Conservation (phyloP, 2,797 vertebrate genomes). For the Aselliscus stoliczkanus region DNA sequence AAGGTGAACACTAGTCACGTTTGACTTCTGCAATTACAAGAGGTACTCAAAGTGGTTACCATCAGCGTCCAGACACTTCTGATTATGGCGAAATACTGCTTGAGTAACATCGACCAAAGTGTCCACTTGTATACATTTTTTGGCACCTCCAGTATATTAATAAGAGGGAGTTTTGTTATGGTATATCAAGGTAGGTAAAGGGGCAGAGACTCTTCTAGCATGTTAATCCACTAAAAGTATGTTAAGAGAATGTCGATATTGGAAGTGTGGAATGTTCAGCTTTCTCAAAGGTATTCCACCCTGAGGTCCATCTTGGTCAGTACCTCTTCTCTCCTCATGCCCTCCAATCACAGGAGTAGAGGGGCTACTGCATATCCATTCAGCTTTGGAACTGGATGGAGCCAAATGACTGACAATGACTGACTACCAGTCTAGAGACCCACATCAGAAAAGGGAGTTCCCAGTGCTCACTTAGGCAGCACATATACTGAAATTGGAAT, state of each 20-base stretch:
- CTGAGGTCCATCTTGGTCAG: not conserved
- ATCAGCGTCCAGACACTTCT: too few species aligned
- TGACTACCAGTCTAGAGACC: not conserved
- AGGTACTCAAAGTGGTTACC: too few species aligned
- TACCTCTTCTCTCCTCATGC: not conserved
- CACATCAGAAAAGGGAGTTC: not conserved
- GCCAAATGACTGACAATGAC: not conserved
- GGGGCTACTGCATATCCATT: too few species aligned
- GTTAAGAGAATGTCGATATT: not conserved
- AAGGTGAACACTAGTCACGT: too few species aligned
- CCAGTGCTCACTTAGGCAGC: too few species aligned
- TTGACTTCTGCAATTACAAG: too few species aligned
- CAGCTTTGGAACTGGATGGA: not conserved
- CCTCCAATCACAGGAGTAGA: not conserved
- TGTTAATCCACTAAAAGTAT: not conserved
- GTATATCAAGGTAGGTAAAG: conserved; percentile 1
- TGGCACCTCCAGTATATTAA: not conserved
- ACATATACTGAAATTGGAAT: too few species aligned
- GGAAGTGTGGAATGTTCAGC: not conserved
- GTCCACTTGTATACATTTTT: too few species aligned
- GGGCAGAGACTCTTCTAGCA: not conserved
- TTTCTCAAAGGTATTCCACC: not conserved
- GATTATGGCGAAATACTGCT: too few species aligned
- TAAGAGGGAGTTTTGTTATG: not conserved
- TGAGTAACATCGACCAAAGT: too few species aligned